Conservation (phyloP, 2,888 invertebrate genomes). For the Cephus sareptanus region DNA sequence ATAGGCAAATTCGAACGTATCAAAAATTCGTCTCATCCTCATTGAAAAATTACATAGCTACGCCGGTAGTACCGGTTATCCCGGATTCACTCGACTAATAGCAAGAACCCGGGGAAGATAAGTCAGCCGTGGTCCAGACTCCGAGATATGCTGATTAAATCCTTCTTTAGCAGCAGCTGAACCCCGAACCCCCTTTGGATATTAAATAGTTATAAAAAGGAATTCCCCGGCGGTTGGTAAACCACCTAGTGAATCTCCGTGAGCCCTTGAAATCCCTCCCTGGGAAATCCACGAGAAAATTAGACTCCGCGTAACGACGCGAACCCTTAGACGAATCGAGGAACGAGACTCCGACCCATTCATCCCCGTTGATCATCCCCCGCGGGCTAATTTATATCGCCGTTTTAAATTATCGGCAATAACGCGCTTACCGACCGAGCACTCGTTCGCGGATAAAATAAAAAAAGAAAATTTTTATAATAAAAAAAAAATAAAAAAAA, state of each 20-base stretch:
- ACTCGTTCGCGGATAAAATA: background rate
- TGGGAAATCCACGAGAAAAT: background rate
- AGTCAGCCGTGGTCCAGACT: conserved; percentile 22
- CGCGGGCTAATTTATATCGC: background rate
- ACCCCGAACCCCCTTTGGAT: conserved; percentile 13
- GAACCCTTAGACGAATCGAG: background rate
- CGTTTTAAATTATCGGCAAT: background rate
- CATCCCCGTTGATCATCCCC: background rate
- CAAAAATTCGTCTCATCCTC: background rate
- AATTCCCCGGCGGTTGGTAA: conserved; percentile 1
- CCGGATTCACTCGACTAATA: conserved; percentile 1
- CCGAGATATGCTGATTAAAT: conserved; percentile 43
- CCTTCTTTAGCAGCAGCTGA: conserved; percentile 18
- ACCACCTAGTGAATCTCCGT: background rate
- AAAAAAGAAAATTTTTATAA: background rate
- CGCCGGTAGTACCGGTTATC: background rate
- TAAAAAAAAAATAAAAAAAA: background rate
- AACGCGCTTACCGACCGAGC: background rate
- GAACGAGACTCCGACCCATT: background rate
- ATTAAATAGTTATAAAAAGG: conserved; percentile 33
- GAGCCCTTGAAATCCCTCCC: background rate
- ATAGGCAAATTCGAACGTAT: background rate
- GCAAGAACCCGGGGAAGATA: conserved; percentile 24
- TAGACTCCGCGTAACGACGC: background rate
- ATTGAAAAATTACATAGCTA: background rate